A percentile compares a stretch with the other conserved stretches of the same genome.
These are phyloP conservation scores for Aegotheles bennettii DNA, from an alignment of 2,113 vertebrate genomes.

Conservation along the genomic window DNA sequence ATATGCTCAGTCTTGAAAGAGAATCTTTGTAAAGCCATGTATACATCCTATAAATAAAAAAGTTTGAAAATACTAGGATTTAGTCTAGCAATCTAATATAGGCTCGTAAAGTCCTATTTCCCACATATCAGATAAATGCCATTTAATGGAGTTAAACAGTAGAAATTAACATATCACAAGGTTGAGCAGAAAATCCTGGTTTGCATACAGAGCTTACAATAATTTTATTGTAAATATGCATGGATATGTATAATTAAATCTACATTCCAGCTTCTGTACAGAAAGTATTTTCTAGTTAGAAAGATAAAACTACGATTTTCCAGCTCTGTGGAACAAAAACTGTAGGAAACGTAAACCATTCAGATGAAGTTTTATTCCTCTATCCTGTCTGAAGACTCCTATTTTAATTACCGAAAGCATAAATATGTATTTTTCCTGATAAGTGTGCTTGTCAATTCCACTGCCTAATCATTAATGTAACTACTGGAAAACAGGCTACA, in stretches of 20 bases:
- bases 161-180: neutral
- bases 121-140: neutral
- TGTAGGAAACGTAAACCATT: neutral
- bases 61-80: neutral
- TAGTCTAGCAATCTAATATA: neutral
- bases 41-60: conserved; percentile 82
- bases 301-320: neutral
- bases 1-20: conserved; percentile 93
- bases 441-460: neutral
- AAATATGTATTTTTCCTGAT: neutral
- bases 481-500: neutral
- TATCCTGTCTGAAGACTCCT: neutral
- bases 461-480: neutral
- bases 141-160: neutral
- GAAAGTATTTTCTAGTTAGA: neutral
- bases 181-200: neutral
- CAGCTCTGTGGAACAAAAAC: neutral
- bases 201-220: neutral
- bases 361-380: neutral
- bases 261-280: neutral
- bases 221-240: neutral
- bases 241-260: rapidly evolving
- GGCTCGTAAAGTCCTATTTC: neutral
- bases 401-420: neutral
- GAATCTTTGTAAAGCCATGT: conserved; percentile 90